Percentiles rank a stretch among this genome's conserved stretches.
Evolutionary conservation across 2,888 invertebrate genomes (phyloP).

Genomic region (Euzophera pinguis): DNA sequence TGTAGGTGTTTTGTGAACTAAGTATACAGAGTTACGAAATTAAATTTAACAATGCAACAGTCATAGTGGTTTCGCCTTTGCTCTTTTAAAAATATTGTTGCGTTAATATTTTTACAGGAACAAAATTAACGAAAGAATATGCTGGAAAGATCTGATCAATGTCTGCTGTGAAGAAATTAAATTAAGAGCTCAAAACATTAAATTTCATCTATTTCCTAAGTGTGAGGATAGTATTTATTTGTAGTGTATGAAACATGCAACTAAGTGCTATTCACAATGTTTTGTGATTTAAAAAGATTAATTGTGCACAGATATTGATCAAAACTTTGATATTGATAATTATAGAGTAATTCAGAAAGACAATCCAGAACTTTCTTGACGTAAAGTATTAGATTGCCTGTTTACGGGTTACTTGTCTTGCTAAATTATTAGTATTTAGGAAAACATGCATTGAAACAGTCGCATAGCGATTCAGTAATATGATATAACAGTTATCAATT

Average conservation of each 20-base stretch:
- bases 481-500: not conserved
- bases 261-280: not conserved
- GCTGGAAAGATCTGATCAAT: constrained; percentile 5
- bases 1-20: not conserved
- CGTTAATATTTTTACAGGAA: not conserved
- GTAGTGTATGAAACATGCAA: constrained; percentile 1
- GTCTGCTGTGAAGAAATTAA: not conserved
- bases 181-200: too few relatives aligned
- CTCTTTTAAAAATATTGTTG: not conserved
- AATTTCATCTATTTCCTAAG: not conserved
- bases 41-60: constrained; percentile 1
- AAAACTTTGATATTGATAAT: not conserved
- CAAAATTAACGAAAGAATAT: not conserved
- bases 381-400: not conserved
- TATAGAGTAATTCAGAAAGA: not conserved
- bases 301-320: not conserved
- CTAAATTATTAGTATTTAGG: not conserved
- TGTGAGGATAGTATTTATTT: not conserved
- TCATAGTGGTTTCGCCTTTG: not conserved
- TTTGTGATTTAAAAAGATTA: not conserved
- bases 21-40: constrained; percentile 3
- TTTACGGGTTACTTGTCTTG: not conserved
- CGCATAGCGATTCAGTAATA: constrained; percentile 4
- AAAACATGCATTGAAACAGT: constrained; percentile 10
- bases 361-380: not conserved